Conservation (phyloP, 2,888 invertebrate species). For the Xanthia icteritia region DNA sequence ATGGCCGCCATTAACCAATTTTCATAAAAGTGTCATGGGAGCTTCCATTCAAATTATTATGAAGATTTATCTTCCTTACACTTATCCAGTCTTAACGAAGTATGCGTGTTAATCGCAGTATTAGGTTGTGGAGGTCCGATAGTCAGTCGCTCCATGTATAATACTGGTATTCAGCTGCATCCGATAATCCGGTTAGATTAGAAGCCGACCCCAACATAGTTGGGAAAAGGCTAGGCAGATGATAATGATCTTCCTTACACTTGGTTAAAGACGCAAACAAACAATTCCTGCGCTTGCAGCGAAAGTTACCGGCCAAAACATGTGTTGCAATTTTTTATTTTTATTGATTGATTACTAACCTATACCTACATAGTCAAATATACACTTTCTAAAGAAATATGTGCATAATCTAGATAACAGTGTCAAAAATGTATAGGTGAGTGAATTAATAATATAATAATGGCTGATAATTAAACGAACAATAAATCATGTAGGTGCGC, state of each 20-base stretch:
- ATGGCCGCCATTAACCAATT: background rate
- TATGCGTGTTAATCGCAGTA: no score
- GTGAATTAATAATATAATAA: constrained; percentile 62
- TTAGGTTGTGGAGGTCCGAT: no score
- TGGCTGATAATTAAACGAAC: constrained; percentile 52
- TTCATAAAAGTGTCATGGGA: background rate
- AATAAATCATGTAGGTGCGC: constrained; percentile 63
- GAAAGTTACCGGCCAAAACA: constrained; percentile 17
- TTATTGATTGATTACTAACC: constrained; percentile 42
- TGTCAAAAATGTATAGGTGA: constrained; percentile 61
- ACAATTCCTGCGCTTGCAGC: background rate
- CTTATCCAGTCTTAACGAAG: no score
- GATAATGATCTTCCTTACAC: background rate
- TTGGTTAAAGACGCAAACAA: background rate
- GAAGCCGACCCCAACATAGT: no score
- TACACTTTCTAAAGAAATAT: constrained; percentile 56
- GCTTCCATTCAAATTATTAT: background rate
- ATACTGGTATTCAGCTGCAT: no score
- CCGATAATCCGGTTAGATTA: no score
- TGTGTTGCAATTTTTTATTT: constrained; percentile 1
- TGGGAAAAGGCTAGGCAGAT: no score
- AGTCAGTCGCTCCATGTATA: no score
- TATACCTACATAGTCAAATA: constrained; percentile 12
- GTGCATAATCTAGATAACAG: constrained; percentile 63
- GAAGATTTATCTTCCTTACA: background rate